Conservation (phyloP, 2,888 invertebrate species). For the Lypha dubia region DNA sequence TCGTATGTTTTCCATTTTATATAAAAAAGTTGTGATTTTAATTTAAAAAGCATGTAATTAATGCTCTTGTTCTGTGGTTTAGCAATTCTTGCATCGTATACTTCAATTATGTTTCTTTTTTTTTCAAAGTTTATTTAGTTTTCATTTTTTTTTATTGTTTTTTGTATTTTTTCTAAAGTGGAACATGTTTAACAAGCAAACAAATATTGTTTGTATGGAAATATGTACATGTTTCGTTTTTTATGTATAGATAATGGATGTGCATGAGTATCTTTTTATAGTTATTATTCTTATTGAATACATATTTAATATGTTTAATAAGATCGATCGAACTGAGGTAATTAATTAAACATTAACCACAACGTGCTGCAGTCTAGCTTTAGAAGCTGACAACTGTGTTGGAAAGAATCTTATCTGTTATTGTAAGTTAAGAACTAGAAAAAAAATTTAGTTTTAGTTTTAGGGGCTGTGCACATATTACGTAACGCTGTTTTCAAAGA, state of each 20-base stretch:
- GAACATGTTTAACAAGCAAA: conserved; percentile 30
- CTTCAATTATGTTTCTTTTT: conserved; percentile 9
- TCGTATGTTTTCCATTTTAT: not conserved
- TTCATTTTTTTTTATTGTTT: not conserved
- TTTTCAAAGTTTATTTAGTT: conserved; percentile 7
- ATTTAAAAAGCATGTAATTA: conserved; percentile 3
- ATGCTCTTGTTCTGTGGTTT: conserved; percentile 39
- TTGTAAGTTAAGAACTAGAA: too few species aligned
- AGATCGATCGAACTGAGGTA: not conserved
- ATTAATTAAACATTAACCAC: conserved; percentile 41
- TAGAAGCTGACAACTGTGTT: not conserved
- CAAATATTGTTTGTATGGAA: conserved; percentile 17
- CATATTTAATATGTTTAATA: not conserved
- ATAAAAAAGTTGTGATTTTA: not conserved
- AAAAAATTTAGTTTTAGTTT: too few species aligned
- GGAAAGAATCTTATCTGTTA: too few species aligned
- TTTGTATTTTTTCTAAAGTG: conserved; percentile 19
- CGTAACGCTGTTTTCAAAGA: too few species aligned
- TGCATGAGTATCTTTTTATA: conserved; percentile 8
- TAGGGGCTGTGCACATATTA: too few species aligned
- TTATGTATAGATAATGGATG: conserved; percentile 3
- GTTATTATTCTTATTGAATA: not conserved
- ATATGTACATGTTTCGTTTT: conserved; percentile 5
- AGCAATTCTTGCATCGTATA: conserved; percentile 37
- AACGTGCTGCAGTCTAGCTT: not conserved